A percentile compares a stretch with the other conserved stretches of the same genome.
Conservation (phyloP, 2,888 invertebrate species). For the Formica aserva region DNA sequence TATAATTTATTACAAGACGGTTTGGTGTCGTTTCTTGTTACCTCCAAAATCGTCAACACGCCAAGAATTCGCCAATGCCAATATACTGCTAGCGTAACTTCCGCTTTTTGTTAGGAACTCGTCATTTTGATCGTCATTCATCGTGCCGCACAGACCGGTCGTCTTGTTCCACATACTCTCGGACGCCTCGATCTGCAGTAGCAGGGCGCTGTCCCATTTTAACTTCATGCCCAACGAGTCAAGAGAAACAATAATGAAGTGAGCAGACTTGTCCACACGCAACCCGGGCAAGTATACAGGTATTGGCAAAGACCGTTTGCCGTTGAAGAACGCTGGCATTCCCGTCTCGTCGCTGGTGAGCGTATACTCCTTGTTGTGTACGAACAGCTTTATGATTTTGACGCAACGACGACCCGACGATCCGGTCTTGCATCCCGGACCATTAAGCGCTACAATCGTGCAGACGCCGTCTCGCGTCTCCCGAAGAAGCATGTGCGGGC, state of each 20-base stretch:
- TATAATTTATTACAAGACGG: not conserved
- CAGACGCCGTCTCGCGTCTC: conserved; percentile 91
- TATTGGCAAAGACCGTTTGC: conserved; percentile 87
- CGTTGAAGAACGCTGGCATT: conserved; percentile 68
- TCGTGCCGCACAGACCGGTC: conserved; percentile 92
- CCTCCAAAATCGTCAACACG: conserved; percentile 87
- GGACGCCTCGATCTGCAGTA: conserved; percentile 90
- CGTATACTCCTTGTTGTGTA: conserved; percentile 91
- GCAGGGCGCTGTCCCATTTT: conserved; percentile 90
- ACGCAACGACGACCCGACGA: conserved; percentile 85
- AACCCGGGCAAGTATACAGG: conserved; percentile 92
- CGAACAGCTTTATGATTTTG: conserved; percentile 88
- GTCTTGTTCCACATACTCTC: conserved; percentile 92
- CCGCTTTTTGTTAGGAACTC: conserved; percentile 90
- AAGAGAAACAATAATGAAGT: conserved; percentile 90
- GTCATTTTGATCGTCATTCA: conserved; percentile 90
- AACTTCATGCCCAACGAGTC: conserved; percentile 90
- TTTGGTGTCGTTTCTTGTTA: conserved; percentile 70
- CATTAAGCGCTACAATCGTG: conserved; percentile 88
- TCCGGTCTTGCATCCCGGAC: conserved; percentile 86
- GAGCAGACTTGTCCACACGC: conserved; percentile 90
- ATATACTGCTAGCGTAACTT: conserved; percentile 84
- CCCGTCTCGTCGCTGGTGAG: conserved; percentile 81
- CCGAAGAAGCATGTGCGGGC: conserved; percentile 91
- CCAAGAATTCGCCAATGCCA: conserved; percentile 88